Conservation (phyloP, 1,140 invertebrate genomes). For the Hydropsyche tenuis region DNA sequence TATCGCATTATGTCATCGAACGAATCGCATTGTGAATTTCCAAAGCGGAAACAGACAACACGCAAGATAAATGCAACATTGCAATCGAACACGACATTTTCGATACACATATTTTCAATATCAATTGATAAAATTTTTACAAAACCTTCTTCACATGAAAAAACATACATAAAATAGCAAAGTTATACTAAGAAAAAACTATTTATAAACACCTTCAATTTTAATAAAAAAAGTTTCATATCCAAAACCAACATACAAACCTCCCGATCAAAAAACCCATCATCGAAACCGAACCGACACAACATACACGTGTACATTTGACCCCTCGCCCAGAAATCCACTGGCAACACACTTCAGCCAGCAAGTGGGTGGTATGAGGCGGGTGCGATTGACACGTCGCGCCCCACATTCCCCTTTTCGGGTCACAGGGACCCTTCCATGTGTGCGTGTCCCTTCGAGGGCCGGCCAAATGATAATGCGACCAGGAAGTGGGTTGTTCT, state of each 20-base stretch:
- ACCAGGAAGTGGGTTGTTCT: conserved; percentile 21
- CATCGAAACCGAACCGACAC: too few species aligned
- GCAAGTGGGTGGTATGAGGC: not conserved
- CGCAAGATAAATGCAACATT: conserved; percentile 14
- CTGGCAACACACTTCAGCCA: not conserved
- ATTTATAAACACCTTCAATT: too few species aligned
- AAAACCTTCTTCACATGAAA: too few species aligned
- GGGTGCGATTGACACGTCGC: conserved; percentile 18
- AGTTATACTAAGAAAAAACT: too few species aligned
- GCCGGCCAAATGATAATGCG: conserved; percentile 1
- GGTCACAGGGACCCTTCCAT: too few species aligned
- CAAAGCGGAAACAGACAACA: conserved; percentile 25
- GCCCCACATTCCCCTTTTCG: conserved; percentile 8
- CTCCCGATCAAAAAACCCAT: too few species aligned
- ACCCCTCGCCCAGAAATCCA: not conserved
- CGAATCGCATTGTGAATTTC: too few species aligned
- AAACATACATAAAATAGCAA: too few species aligned
- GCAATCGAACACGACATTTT: not conserved
- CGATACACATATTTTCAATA: not conserved
- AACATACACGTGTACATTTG: conserved; percentile 3
- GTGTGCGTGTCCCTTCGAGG: not conserved
- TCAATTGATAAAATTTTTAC: not conserved
- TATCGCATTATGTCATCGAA: too few species aligned
- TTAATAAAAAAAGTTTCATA: too few species aligned
- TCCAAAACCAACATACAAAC: too few species aligned